Percentiles rank a stretch among this genome's conserved stretches.
These are phyloP conservation scores for Recurvirostra avosetta DNA, from an alignment of 2,113 vertebrate species.

Conservation along the genomic window DNA sequence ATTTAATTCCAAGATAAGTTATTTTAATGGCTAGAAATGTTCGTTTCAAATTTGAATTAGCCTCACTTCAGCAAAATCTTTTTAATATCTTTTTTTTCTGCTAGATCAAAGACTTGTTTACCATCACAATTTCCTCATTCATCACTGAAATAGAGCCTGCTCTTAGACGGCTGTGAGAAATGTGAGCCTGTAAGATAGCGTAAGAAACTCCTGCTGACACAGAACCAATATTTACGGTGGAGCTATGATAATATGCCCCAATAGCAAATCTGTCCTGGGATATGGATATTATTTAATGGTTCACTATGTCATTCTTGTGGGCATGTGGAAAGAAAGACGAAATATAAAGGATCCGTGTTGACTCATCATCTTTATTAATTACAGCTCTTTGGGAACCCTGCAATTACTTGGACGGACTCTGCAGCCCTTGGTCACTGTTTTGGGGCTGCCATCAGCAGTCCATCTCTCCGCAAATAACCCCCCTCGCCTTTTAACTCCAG, in stretches of 20 bases:
- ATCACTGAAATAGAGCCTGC: not conserved
- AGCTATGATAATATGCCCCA: not conserved
- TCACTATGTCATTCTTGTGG: not conserved
- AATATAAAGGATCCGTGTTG: not conserved
- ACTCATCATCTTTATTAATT: not conserved
- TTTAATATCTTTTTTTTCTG: not conserved
- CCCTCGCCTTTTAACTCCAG: not conserved
- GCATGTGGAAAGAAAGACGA: not conserved
- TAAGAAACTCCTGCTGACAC: not conserved
- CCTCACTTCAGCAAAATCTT: conserved; percentile 27
- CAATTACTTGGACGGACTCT: not conserved
- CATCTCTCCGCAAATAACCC: not conserved
- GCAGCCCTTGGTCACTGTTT: not conserved
- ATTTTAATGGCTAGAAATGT: not conserved
- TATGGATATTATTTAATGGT: not conserved
- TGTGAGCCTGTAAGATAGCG: not conserved
- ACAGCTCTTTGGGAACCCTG: not conserved
- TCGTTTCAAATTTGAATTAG: conserved; percentile 29
- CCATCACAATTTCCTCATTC: not conserved
- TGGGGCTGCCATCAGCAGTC: not conserved
- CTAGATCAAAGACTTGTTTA: conserved; percentile 42
- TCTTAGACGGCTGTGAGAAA: not conserved
- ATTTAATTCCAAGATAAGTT: not conserved
- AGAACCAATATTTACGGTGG: not conserved
- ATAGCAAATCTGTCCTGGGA: not conserved